These are phyloP conservation scores for Stenurella melanura DNA, from an alignment of 2,888 invertebrate species.

Conservation along the genomic window DNA sequence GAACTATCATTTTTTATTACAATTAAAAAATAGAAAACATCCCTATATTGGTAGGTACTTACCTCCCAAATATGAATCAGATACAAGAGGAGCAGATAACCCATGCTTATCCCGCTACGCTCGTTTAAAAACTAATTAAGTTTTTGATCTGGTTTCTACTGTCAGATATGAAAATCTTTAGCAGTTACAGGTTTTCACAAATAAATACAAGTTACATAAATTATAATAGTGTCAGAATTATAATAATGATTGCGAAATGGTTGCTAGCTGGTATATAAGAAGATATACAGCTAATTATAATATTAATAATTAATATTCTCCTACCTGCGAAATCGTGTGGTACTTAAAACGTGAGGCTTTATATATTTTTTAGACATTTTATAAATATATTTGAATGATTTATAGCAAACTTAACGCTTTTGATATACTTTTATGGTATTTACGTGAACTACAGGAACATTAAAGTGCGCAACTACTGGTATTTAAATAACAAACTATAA, in stretches of 20 bases:
- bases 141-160: too few species aligned
- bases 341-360: slow-evolving; percentile 24
- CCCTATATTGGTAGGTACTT: too few species aligned
- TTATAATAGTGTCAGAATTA: background rate
- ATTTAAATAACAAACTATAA: slow-evolving; percentile 58
- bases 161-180: too few species aligned
- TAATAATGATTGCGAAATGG: background rate
- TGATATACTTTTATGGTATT: slow-evolving; percentile 40
- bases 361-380: slow-evolving; percentile 4
- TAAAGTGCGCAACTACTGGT: slow-evolving; percentile 56
- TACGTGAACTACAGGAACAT: slow-evolving; percentile 37
- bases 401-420: slow-evolving; percentile 32
- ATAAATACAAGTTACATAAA: too few species aligned
- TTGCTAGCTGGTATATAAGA: background rate
- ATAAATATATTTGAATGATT: slow-evolving; percentile 29
- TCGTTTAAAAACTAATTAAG: too few species aligned
- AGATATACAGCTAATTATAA: slow-evolving; percentile 5
- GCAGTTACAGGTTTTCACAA: too few species aligned
- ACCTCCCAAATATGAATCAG: too few species aligned
- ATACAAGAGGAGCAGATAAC: too few species aligned
- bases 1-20: too few species aligned
- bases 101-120: too few species aligned
- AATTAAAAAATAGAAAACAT: too few species aligned
- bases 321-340: slow-evolving; percentile 37
- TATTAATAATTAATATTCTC: slow-evolving; percentile 33